Conservation (phyloP, 1,140 invertebrate species). For the Drosophila virilis region DNA sequence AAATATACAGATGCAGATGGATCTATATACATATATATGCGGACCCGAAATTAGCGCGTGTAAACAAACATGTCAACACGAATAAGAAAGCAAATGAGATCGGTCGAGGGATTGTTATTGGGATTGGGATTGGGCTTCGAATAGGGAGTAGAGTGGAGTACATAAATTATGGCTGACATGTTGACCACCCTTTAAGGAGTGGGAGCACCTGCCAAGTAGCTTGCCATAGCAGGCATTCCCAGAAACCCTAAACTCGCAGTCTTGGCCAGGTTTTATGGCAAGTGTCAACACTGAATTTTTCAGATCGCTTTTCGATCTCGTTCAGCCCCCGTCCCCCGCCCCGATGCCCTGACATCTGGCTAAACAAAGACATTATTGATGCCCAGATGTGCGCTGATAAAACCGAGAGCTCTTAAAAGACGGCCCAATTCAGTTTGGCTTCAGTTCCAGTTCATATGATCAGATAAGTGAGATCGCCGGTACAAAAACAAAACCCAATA, state of each 20-base stretch:
- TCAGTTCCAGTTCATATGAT: slow-evolving; percentile 30
- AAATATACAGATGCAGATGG: slow-evolving; percentile 43
- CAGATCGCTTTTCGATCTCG: slow-evolving; percentile 33
- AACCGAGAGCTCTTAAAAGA: slow-evolving; percentile 40
- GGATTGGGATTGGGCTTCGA: not conserved
- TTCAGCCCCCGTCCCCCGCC: not conserved
- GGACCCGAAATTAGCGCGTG: slow-evolving; percentile 69
- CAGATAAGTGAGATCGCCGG: slow-evolving; percentile 40
- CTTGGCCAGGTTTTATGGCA: slow-evolving; percentile 66
- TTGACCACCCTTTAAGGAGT: slow-evolving; percentile 36
- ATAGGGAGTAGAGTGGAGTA: slow-evolving; percentile 2
- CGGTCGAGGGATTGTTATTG: slow-evolving; percentile 8
- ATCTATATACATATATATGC: slow-evolving; percentile 25
- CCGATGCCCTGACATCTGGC: slow-evolving; percentile 53
- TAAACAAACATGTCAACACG: slow-evolving; percentile 79
- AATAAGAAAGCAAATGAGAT: slow-evolving; percentile 31
- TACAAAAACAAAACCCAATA: not conserved
- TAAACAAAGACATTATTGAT: slow-evolving; percentile 82
- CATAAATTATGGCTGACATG: slow-evolving; percentile 40
- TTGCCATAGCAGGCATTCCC: slow-evolving; percentile 19
- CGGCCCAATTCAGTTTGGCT: slow-evolving; percentile 38
- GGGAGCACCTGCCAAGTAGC: slow-evolving; percentile 48
- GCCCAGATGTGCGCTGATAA: slow-evolving; percentile 75
- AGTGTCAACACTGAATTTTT: slow-evolving; percentile 78
- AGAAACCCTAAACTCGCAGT: slow-evolving; percentile 37